Evolutionary conservation across 2,113 vertebrate genomes (phyloP).

Genomic region (Ailurus styani): DNA sequence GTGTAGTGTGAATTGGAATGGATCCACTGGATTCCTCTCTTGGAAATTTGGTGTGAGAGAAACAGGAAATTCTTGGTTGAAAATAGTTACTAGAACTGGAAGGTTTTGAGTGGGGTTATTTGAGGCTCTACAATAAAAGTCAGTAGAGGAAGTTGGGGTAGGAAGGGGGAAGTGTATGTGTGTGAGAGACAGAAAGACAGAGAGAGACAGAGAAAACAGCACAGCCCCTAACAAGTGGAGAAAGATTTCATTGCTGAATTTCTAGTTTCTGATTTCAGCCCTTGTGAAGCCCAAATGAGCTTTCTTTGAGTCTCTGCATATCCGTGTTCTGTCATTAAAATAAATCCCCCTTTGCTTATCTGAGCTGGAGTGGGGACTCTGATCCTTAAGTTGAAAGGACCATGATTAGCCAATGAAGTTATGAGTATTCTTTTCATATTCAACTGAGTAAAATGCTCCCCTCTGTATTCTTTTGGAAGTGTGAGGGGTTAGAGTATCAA

Average conservation of each 20-base stretch:
- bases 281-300: background rate
- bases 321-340: background rate
- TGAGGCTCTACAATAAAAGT: slow-evolving; percentile 60
- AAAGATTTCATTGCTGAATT: background rate
- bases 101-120: slow-evolving; percentile 1
- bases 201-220: background rate
- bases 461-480: background rate
- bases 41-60: slow-evolving; percentile 11
- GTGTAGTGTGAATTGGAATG: background rate
- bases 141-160: background rate
- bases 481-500: background rate
- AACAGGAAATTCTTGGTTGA: background rate
- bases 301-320: background rate
- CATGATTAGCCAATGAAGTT: background rate
- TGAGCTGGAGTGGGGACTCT: background rate
- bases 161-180: background rate
- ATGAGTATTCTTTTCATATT: background rate
- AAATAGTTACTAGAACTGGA: slow-evolving; percentile 18
- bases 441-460: background rate
- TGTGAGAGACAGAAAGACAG: no score
- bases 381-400: background rate
- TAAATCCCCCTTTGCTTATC: background rate
- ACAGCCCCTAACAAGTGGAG: background rate
- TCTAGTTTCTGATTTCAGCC: background rate
- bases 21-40: background rate